Percentiles rank a stretch among this genome's conserved stretches.
phyloP scores from a whole-genome alignment of 2,797 vertebrate genomes.

The Myotis findleyi region DNA sequence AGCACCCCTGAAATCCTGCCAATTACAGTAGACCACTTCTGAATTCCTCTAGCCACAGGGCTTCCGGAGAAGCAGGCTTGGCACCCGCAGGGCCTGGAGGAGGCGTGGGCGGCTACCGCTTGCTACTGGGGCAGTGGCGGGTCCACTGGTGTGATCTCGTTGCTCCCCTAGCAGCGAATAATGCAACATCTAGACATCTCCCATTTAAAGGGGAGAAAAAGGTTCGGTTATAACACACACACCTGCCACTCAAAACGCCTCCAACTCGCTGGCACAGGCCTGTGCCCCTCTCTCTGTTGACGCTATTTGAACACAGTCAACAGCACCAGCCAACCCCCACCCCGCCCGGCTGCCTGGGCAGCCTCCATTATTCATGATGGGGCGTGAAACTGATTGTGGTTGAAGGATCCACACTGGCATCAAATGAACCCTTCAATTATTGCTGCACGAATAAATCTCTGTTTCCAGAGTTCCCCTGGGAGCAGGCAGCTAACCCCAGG shows the following conservation, averaged over 20 bases:
- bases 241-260: constrained; percentile 80
- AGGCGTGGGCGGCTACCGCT: background rate
- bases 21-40: constrained; percentile 39
- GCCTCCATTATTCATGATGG: constrained; percentile 89
- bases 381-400: constrained; percentile 90
- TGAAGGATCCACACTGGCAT: constrained; percentile 90
- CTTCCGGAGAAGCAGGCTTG: background rate
- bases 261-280: constrained; percentile 77
- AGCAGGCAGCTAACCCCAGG: constrained; percentile 80
- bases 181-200: background rate
- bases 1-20: constrained; percentile 18
- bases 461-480: constrained; percentile 75
- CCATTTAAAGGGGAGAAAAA: background rate
- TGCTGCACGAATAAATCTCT: constrained; percentile 86
- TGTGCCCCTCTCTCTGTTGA: constrained; percentile 69
- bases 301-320: constrained; percentile 83
- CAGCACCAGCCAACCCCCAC: constrained; percentile 73
- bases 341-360: constrained; percentile 74
- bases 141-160: background rate
- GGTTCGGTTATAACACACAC: background rate
- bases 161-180: background rate
- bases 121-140: accelerated
- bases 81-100: accelerated
- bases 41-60: background rate
- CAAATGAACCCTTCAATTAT: constrained; percentile 91